Evolutionary conservation across 2,888 invertebrate species (phyloP).

Genomic region (Drosophila mercatorum): DNA sequence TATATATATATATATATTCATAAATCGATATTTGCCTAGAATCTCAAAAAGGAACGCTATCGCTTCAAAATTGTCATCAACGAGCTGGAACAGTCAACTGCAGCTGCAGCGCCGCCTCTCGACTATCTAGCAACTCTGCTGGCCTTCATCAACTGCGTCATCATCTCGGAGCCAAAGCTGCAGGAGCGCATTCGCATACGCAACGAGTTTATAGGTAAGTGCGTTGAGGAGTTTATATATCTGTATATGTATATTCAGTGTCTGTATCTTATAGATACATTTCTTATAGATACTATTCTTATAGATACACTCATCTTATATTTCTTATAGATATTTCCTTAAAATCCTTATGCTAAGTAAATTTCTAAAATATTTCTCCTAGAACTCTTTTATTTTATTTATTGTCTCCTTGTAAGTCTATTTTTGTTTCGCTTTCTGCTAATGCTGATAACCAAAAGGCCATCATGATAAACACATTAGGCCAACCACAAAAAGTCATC

Average conservation of each 20-base stretch:
- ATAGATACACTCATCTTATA: not conserved
- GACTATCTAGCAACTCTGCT: slow-evolving; percentile 96
- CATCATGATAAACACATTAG: slow-evolving; percentile 64
- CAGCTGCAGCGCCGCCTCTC: slow-evolving; percentile 86
- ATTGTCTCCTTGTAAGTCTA: slow-evolving; percentile 26
- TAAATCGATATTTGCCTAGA: slow-evolving; percentile 86
- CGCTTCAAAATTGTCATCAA: slow-evolving; percentile 94
- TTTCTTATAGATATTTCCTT: not conserved
- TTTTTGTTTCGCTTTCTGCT: slow-evolving; percentile 37
- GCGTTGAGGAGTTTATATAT: no score
- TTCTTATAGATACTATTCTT: not conserved
- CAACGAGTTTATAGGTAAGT: slow-evolving; percentile 97
- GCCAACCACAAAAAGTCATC: slow-evolving; percentile 62
- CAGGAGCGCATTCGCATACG: slow-evolving; percentile 94
- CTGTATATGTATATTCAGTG: not conserved
- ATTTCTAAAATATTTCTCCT: not conserved
- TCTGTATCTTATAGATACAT: not conserved
- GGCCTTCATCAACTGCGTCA: slow-evolving; percentile 97
- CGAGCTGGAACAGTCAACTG: slow-evolving; percentile 91
- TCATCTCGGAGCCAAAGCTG: slow-evolving; percentile 94
- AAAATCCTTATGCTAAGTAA: not conserved
- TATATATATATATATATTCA: not conserved
- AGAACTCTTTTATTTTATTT: slow-evolving; percentile 22
- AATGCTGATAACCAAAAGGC: slow-evolving; percentile 42
- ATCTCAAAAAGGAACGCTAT: slow-evolving; percentile 94